phyloP scores from a whole-genome alignment of 2,888 invertebrate genomes.

The Mayetiola destructor region DNA sequence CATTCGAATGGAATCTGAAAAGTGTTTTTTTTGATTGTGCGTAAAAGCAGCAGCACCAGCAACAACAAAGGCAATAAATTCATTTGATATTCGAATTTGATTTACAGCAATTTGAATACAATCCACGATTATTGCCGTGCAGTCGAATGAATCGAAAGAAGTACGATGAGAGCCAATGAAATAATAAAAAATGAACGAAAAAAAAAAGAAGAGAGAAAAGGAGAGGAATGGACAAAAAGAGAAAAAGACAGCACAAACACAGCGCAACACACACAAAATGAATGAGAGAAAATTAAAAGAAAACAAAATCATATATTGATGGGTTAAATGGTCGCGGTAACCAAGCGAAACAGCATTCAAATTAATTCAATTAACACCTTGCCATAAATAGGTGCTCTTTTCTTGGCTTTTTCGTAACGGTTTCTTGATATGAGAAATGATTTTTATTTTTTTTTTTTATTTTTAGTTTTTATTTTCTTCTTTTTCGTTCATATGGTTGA shows the following conservation, averaged over 20 bases:
- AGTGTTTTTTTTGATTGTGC: not conserved
- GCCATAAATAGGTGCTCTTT: slow-evolving; percentile 11
- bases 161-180: not conserved
- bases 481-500: too few relatives aligned
- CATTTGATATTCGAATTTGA: not conserved
- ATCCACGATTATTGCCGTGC: too few relatives aligned
- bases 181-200: not conserved
- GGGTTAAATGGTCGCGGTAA: not conserved
- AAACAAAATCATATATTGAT: slow-evolving; percentile 11
- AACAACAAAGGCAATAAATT: too few relatives aligned
- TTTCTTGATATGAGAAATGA: too few relatives aligned
- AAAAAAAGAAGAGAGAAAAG: not conserved
- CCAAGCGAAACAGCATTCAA: slow-evolving; percentile 4
- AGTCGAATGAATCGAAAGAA: not conserved
- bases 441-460: too few relatives aligned
- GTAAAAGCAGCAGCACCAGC: not conserved
- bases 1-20: too few relatives aligned
- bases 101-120: not conserved
- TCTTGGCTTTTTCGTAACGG: slow-evolving; percentile 1
- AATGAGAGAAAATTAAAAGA: too few relatives aligned
- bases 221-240: too few relatives aligned
- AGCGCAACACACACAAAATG: too few relatives aligned
- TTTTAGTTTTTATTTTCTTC: too few relatives aligned
- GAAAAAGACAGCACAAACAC: too few relatives aligned
- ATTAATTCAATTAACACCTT: slow-evolving; percentile 11